These are phyloP conservation scores for Kradibia gibbosae DNA, from an alignment of 1,140 invertebrate genomes.

Conservation along the genomic window DNA sequence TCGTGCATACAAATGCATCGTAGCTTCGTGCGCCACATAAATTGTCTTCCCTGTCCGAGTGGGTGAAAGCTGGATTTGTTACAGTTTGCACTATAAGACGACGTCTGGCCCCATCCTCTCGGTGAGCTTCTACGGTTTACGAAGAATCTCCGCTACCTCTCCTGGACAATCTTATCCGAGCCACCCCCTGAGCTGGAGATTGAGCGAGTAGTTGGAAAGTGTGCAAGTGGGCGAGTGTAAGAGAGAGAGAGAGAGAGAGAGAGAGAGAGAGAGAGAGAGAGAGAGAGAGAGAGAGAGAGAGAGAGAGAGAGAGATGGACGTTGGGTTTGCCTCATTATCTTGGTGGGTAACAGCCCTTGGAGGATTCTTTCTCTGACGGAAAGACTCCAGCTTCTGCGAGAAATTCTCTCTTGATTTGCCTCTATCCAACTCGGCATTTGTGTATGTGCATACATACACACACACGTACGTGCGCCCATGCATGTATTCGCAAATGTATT, in stretches of 20 bases:
- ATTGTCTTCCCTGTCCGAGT: slow-evolving; percentile 69
- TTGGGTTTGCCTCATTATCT: slow-evolving; percentile 37
- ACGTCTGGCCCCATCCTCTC: slow-evolving; percentile 54
- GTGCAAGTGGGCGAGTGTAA: background rate
- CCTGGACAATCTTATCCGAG: slow-evolving; percentile 27
- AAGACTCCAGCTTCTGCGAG: background rate
- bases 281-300: background rate
- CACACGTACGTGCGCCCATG: background rate
- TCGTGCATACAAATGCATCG: slow-evolving; percentile 33
- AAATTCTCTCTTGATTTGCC: slow-evolving; percentile 47
- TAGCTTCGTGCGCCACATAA: slow-evolving; percentile 68
- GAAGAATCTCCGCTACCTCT: slow-evolving; percentile 18
- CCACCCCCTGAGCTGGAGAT: background rate
- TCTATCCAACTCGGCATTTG: background rate
- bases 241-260: background rate
- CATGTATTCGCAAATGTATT: background rate
- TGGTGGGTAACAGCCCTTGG: slow-evolving; percentile 15
- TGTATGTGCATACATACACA: background rate
- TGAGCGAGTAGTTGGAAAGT: no score
- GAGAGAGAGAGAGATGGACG: background rate
- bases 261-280: background rate
- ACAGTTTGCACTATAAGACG: slow-evolving; percentile 70
- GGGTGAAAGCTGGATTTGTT: slow-evolving; percentile 74
- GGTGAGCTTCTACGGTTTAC: slow-evolving; percentile 9
- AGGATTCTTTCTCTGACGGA: background rate